Percentiles rank a stretch among this genome's conserved stretches.
These are phyloP conservation scores for Epistrophe grossulariae DNA, from an alignment of 2,888 invertebrate species.

Conservation along the genomic window DNA sequence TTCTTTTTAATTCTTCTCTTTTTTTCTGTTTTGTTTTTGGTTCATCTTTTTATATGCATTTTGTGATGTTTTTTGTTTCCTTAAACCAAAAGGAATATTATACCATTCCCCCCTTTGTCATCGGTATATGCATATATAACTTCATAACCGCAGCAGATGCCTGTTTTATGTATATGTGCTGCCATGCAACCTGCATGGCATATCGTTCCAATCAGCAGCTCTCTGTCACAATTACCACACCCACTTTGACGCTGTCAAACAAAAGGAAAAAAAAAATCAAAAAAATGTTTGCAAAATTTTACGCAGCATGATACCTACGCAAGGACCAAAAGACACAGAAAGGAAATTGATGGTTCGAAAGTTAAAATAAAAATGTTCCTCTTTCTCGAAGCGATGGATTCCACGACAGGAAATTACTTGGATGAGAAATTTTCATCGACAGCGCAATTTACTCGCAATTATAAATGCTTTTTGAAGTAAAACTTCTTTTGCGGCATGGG, in stretches of 20 bases:
- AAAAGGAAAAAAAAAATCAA: slow-evolving; percentile 35
- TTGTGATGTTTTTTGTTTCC: slow-evolving; percentile 33
- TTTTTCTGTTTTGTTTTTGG: slow-evolving; percentile 28
- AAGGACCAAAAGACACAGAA: slow-evolving; percentile 35
- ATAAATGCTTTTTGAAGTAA: not conserved
- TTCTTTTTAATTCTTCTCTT: slow-evolving; percentile 26
- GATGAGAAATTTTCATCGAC: slow-evolving; percentile 36
- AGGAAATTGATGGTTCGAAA: slow-evolving; percentile 71
- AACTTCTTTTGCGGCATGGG: no score
- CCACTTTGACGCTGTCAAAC: slow-evolving; percentile 54
- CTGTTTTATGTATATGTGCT: slow-evolving; percentile 68
- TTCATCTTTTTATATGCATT: slow-evolving; percentile 34
- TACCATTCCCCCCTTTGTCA: slow-evolving; percentile 57
- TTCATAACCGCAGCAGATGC: slow-evolving; percentile 72
- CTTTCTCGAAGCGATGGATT: slow-evolving; percentile 5
- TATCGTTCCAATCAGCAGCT: slow-evolving; percentile 69
- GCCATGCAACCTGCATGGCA: slow-evolving; percentile 58
- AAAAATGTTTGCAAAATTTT: slow-evolving; percentile 20
- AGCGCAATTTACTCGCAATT: slow-evolving; percentile 31
- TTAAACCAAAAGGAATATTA: slow-evolving; percentile 53
- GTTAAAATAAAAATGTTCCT: slow-evolving; percentile 54
- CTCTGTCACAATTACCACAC: slow-evolving; percentile 74
- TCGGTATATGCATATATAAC: slow-evolving; percentile 69
- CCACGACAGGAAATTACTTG: slow-evolving; percentile 57
- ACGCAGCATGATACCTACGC: slow-evolving; percentile 46